phyloP scores from a whole-genome alignment of 2,797 vertebrate genomes.

The Heterohyrax brucei region DNA sequence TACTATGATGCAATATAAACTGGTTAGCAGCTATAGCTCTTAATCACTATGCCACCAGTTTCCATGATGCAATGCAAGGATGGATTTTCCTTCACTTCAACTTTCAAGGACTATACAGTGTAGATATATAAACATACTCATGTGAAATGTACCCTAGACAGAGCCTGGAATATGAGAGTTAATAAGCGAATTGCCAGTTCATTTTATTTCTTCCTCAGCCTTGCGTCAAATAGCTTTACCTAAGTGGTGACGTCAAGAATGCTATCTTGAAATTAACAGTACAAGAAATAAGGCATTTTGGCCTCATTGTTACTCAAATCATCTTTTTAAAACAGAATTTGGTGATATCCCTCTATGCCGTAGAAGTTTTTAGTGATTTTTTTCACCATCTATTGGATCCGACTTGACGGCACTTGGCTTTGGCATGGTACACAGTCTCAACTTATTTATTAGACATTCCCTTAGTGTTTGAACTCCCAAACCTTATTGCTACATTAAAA shows the following conservation, averaged over 20 bases:
- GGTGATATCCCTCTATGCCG: not conserved
- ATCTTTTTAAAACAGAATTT: not conserved
- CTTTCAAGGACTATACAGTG: not conserved
- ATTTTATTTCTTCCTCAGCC: not conserved
- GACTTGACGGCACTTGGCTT: no score
- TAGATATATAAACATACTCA: not conserved
- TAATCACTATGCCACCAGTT: not conserved
- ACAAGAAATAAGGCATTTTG: not conserved
- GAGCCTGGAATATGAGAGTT: not conserved
- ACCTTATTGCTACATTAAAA: not conserved
- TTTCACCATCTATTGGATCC: not conserved
- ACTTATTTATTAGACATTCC: not conserved
- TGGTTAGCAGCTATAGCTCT: no score
- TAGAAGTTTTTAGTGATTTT: not conserved
- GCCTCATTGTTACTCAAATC: not conserved
- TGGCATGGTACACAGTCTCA: not conserved
- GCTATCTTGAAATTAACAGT: not conserved
- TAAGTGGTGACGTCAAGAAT: no score
- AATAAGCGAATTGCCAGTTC: not conserved
- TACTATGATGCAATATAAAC: not conserved
- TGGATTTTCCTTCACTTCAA: not conserved
- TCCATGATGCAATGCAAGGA: not conserved
- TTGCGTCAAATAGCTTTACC: not conserved
- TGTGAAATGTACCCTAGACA: not conserved
- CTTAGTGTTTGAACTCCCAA: constrained; percentile 20